Conservation (phyloP, 2,797 vertebrate genomes). For the Xenops minutus region DNA sequence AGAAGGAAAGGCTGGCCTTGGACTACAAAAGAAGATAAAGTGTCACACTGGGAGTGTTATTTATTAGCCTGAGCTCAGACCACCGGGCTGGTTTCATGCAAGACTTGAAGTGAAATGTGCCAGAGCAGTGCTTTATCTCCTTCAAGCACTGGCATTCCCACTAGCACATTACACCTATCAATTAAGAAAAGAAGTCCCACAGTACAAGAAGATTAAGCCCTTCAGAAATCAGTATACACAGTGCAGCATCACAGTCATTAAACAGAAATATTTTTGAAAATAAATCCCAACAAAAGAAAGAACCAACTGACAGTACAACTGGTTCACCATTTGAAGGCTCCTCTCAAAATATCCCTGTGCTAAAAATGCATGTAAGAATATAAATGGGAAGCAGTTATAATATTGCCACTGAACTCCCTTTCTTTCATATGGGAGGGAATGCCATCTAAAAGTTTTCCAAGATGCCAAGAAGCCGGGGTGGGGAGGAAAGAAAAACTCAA, state of each 20-base stretch:
- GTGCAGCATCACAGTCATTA: background rate
- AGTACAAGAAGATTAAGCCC: background rate
- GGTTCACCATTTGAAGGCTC: background rate
- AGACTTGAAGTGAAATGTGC: background rate
- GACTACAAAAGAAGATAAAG: background rate
- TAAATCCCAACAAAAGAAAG: background rate
- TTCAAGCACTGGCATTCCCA: background rate
- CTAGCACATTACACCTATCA: background rate
- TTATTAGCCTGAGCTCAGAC: background rate
- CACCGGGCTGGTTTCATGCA: background rate
- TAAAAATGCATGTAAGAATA: background rate
- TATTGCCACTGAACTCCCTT: background rate
- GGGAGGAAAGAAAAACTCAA: background rate
- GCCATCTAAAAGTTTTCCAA: background rate
- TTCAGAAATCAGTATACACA: background rate
- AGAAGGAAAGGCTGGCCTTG: background rate
- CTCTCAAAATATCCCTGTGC: background rate
- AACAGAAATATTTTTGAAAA: background rate
- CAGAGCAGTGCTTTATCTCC: background rate
- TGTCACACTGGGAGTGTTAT: background rate
- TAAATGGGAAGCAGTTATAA: background rate
- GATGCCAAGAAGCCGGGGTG: background rate
- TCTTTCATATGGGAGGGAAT: background rate
- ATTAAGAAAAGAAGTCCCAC: background rate
- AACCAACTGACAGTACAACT: background rate